Percentiles rank a stretch among this genome's conserved stretches.
Evolutionary conservation across 2,888 invertebrate genomes (phyloP).

Genomic region (Machimus rusticus): DNA sequence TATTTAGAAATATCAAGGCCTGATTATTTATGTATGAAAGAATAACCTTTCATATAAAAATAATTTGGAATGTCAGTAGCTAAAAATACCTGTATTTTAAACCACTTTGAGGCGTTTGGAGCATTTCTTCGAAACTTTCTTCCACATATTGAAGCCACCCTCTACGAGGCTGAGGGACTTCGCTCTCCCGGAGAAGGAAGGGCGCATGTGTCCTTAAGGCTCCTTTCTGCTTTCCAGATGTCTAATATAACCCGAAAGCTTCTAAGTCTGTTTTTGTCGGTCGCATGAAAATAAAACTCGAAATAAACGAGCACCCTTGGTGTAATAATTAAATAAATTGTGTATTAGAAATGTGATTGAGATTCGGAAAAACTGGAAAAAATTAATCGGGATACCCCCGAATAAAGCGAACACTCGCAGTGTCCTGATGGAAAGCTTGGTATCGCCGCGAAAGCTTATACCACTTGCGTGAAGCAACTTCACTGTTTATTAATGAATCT

Average conservation of each 20-base stretch:
- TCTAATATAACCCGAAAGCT: slow-evolving; percentile 19
- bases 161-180: background rate
- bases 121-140: background rate
- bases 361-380: background rate
- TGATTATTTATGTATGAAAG: background rate
- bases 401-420: background rate
- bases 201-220: background rate
- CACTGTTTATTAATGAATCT: background rate
- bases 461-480: background rate
- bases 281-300: background rate
- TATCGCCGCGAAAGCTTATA: background rate
- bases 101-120: background rate
- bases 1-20: background rate
- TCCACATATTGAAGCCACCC: background rate
- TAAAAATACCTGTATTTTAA: background rate
- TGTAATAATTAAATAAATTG: background rate
- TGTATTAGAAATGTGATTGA: slow-evolving; percentile 1
- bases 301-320: background rate
- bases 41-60: background rate
- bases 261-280: slow-evolving; percentile 18
- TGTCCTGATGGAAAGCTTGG: background rate
- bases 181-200: background rate
- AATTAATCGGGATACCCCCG: background rate
- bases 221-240: slow-evolving; percentile 24
- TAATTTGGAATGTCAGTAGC: background rate